phyloP scores from a whole-genome alignment of 2,888 invertebrate species.

The Cheilosia vernalis region DNA sequence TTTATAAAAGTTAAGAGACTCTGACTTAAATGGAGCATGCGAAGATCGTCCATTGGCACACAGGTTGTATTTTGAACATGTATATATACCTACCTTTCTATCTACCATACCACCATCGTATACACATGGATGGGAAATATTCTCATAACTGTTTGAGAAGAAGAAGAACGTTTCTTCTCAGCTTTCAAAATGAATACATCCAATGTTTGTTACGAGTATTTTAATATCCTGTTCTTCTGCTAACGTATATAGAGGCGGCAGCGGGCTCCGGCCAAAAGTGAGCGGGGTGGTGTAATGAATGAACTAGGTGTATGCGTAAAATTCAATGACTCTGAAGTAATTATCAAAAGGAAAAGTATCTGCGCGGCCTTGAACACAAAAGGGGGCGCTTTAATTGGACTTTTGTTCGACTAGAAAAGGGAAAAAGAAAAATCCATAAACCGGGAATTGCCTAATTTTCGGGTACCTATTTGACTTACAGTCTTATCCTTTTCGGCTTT shows the following conservation, averaged over 20 bases:
- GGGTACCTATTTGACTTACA: constrained; percentile 21
- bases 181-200: constrained; percentile 45
- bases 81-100: background rate
- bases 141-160: constrained; percentile 52
- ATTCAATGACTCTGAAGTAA: constrained; percentile 68
- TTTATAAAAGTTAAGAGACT: constrained; percentile 74
- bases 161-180: constrained; percentile 38
- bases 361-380: constrained; percentile 31
- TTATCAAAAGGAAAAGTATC: constrained; percentile 50
- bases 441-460: constrained; percentile 34
- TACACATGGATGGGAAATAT: constrained; percentile 35
- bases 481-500: background rate
- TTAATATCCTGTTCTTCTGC: constrained; percentile 36
- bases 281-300: constrained; percentile 16
- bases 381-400: constrained; percentile 8
- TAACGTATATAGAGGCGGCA: constrained; percentile 14
- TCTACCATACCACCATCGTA: background rate
- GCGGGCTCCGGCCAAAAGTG: background rate
- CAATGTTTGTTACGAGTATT: constrained; percentile 46
- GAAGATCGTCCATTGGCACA: constrained; percentile 70
- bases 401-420: constrained; percentile 3
- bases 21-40: constrained; percentile 75
- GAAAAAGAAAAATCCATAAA: constrained; percentile 31
- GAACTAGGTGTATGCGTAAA: constrained; percentile 57
- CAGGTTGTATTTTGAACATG: constrained; percentile 60